Percentiles rank a stretch among this genome's conserved stretches.
Evolutionary conservation across 2,888 invertebrate genomes (phyloP).

Genomic region (Bhutanitis thaidina): DNA sequence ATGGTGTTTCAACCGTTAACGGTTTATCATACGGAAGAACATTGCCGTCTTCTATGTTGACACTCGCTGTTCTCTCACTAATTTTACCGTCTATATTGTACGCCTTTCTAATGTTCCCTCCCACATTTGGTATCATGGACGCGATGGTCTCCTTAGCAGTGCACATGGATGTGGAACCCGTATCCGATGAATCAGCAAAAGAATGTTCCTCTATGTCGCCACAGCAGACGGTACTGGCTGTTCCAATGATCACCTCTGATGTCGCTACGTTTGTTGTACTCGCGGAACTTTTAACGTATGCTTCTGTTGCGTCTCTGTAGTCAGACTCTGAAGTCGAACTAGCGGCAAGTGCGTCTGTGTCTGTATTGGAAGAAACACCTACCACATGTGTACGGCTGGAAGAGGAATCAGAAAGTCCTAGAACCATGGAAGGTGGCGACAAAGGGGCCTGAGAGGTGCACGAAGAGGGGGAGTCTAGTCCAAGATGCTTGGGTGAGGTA

Average conservation of each 20-base stretch:
- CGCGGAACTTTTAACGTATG: conserved; percentile 26
- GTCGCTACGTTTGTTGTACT: conserved; percentile 24
- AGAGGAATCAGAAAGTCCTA: conserved; percentile 10
- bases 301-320: conserved; percentile 22
- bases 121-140: conserved; percentile 17
- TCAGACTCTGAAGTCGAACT: conserved; percentile 34
- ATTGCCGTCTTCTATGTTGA: conserved; percentile 41
- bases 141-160: conserved; percentile 41
- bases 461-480: conserved; percentile 33
- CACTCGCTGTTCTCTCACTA: conserved; percentile 35
- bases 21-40: conserved; percentile 40
- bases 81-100: conserved; percentile 39
- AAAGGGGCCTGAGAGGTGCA: conserved; percentile 24
- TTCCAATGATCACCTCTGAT: conserved; percentile 27
- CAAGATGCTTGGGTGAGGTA: conserved; percentile 40
- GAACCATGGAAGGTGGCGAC: conserved; percentile 34
- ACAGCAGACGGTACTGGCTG: conserved; percentile 22
- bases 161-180: conserved; percentile 45
- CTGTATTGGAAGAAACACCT: conserved; percentile 23
- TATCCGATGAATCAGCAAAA: conserved; percentile 41
- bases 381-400: neutral
- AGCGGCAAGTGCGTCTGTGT: conserved; percentile 27
- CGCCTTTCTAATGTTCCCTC: conserved; percentile 23
- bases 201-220: conserved; percentile 30
- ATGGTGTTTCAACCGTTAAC: conserved; percentile 39